Base-by-base conservation (phyloP, 2,888 invertebrate species). In the Cremastinae sp. region DNA sequence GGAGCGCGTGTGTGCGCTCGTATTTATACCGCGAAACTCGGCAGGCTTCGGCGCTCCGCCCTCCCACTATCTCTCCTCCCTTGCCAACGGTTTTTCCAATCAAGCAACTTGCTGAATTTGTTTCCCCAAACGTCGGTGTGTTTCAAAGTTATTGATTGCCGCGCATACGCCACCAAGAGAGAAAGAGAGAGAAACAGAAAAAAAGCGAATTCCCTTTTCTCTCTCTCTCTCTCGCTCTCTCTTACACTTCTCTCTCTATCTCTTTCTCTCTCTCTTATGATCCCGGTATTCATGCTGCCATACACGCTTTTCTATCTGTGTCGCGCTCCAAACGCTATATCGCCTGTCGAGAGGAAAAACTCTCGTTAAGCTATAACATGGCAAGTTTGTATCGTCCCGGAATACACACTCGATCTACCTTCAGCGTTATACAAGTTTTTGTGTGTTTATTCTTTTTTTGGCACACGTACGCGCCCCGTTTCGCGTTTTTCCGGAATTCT, bases 121-220 rank as follows among this genome's bases (percentile, higher is more conserved):
- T 80, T 81, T 79, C 73, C 62, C 81, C 79, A 81, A 83, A 80
- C 81, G 83, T 81, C 81, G 82, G 78, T 81, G 78, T 82, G 81
- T 81, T 82, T 82, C 80, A 80, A 80, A 81, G 81, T 81, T 82
- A 88, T 88, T 87, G 88, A 88, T 87, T 87, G 86, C 82, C 83
- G 75, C 79, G 73, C 66, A 64, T 77, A 79, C 39, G n/a, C 49
- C 61, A 16, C 47, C 35, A 58, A 68, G 55, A 70, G 51, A 37
- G 28, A 28, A 5, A 28, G 28, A 28, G 28, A 28, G 28, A 28
- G 5, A 28, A 5, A 10, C 22, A 37, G 69, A 35, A 47, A 43
- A 55, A 51, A 58, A 68, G 59, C 43, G 49, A 28, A 28, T 49
- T 56, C 16, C 9, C 18, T 22, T 53, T 47, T 20, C 22, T 58